A percentile compares a stretch with the other conserved stretches of the same genome.
These are phyloP conservation scores for Rhinoptilus africanus DNA, from an alignment of 2,113 vertebrate species.

Conservation along the genomic window DNA sequence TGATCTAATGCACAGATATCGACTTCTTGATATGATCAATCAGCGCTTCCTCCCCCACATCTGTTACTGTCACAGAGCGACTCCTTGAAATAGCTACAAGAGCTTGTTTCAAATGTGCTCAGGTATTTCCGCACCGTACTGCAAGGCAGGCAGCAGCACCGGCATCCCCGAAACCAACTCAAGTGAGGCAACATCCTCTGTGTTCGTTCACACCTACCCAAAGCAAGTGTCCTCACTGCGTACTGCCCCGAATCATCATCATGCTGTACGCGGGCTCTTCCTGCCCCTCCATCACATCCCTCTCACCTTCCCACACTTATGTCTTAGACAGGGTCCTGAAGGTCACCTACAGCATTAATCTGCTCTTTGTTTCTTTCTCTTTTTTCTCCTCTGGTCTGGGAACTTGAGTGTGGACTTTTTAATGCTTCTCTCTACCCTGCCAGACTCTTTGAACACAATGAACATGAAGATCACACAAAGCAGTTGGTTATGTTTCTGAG, in stretches of 20 bases:
- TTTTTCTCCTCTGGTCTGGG: background rate
- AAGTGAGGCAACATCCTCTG: background rate
- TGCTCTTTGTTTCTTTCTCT: background rate
- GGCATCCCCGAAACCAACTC: background rate
- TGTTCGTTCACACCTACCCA: background rate
- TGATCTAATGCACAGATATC: background rate
- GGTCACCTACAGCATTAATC: background rate
- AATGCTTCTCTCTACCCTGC: background rate
- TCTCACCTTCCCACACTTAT: background rate
- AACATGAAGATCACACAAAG: background rate
- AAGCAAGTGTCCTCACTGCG: fast-evolving
- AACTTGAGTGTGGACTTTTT: fast-evolving
- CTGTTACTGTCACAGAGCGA: background rate
- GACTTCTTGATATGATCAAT: background rate
- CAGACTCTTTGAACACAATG: background rate
- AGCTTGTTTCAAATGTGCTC: background rate
- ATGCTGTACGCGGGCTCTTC: background rate
- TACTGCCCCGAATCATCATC: background rate
- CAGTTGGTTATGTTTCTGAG: background rate
- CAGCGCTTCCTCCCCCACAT: background rate
- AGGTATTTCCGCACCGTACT: background rate
- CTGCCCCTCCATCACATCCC: background rate
- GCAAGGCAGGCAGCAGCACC: background rate
- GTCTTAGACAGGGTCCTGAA: background rate
- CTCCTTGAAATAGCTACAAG: background rate